These are phyloP conservation scores for Limenitis camilla DNA, from an alignment of 2,888 invertebrate genomes.

Conservation along the genomic window DNA sequence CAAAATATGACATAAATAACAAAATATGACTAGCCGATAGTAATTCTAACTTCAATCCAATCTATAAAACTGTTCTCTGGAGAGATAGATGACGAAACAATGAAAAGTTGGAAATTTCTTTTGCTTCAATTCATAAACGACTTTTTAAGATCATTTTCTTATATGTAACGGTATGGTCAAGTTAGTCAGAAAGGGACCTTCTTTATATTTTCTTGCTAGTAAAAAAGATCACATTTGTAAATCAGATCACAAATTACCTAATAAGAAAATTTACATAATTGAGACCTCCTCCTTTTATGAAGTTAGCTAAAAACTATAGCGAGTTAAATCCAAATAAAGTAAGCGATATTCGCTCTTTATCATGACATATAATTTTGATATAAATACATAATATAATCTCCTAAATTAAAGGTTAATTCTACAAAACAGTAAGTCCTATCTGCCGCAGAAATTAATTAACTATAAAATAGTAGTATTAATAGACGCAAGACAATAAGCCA, in stretches of 20 bases:
- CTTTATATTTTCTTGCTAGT: no score
- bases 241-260: no score
- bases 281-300: no score
- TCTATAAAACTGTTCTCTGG: conserved; percentile 63
- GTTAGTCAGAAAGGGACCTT: no score
- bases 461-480: conserved; percentile 46
- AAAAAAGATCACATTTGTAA: no score
- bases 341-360: no score
- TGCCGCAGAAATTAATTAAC: conserved; percentile 50
- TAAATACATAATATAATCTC: no score
- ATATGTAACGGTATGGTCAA: neutral
- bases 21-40: conserved; percentile 23
- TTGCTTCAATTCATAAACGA: conserved; percentile 31
- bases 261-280: no score
- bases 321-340: no score
- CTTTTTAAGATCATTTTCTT: neutral
- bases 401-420: no score
- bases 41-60: conserved; percentile 68
- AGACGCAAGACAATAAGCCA: conserved; percentile 69
- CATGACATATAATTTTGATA: no score
- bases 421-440: neutral
- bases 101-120: conserved; percentile 60
- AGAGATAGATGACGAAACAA: conserved; percentile 59
- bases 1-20: conserved; percentile 24
- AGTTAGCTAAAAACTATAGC: no score